A percentile compares a stretch with the other conserved stretches of the same genome.
These are phyloP conservation scores for Lampris incognitus DNA, from an alignment of 2,113 vertebrate genomes.

Conservation along the genomic window DNA sequence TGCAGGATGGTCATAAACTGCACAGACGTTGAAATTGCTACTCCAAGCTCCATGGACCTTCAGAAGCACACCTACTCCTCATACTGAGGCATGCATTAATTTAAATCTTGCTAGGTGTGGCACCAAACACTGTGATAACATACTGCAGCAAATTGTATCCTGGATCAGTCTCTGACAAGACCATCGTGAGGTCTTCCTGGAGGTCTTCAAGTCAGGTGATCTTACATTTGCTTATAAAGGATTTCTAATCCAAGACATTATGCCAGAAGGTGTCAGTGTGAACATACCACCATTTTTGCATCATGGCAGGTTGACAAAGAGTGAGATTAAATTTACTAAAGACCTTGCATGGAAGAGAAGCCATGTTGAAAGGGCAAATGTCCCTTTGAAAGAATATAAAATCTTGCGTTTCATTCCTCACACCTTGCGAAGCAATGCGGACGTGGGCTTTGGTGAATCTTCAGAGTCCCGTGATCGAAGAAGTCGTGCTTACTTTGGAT, in stretches of 20 bases:
- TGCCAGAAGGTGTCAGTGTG: slow-evolving; percentile 17
- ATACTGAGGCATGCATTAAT: background rate
- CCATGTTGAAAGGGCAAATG: slow-evolving; percentile 24
- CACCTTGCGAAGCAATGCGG: slow-evolving; percentile 12
- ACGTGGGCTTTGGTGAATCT: slow-evolving; percentile 15
- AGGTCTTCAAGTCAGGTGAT: slow-evolving; percentile 22
- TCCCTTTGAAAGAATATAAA: background rate
- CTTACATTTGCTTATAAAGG: slow-evolving; percentile 22
- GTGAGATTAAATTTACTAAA: slow-evolving; percentile 13
- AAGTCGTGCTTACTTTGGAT: background rate
- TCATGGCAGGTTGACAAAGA: slow-evolving; percentile 10
- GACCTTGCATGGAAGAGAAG: slow-evolving; percentile 7
- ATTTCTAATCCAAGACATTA: slow-evolving; percentile 16
- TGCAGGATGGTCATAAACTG: slow-evolving; percentile 1
- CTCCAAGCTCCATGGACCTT: slow-evolving; percentile 1
- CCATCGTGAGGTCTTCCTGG: background rate
- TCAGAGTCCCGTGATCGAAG: slow-evolving; percentile 10
- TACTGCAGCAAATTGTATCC: slow-evolving; percentile 12
- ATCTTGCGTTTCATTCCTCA: background rate
- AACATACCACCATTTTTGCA: slow-evolving; percentile 3
- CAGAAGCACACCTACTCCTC: slow-evolving; percentile 1
- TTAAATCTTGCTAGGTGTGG: slow-evolving; percentile 6
- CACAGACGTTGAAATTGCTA: background rate
- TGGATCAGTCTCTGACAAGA: slow-evolving; percentile 11
- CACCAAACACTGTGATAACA: background rate